phyloP scores from a whole-genome alignment of 2,797 vertebrate species.

The Poecilia gillii region DNA sequence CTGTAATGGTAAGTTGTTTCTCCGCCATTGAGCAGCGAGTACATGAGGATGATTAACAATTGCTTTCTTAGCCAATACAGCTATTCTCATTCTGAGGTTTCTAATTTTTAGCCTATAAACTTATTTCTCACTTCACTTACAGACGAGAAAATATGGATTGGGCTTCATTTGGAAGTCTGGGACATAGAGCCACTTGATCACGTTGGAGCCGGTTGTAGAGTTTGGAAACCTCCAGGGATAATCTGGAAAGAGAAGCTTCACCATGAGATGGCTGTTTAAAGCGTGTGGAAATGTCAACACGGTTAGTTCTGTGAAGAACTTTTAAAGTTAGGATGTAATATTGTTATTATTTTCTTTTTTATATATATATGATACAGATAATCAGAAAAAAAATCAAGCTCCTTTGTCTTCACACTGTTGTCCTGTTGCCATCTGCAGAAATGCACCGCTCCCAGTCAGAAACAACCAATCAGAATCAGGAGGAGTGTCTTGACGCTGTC shows the following conservation, averaged over 20 bases:
- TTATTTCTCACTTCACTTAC: constrained; percentile 70
- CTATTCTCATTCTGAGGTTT: not conserved
- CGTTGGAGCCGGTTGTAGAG: constrained; percentile 86
- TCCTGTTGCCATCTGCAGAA: not conserved
- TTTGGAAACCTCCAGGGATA: constrained; percentile 93
- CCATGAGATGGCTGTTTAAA: not conserved
- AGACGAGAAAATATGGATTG: constrained; percentile 90
- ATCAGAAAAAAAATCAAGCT: not conserved
- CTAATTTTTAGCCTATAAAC: not conserved
- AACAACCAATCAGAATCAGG: not conserved
- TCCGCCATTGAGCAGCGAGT: no score
- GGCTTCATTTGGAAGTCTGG: constrained; percentile 92
- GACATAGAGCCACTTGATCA: constrained; percentile 97
- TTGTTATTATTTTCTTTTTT: no score
- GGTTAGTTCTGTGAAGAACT: not conserved
- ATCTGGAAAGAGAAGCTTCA: constrained; percentile 79
- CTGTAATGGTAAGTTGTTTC: no score
- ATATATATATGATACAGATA: not conserved
- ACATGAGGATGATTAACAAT: no score
- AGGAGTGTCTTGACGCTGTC: not conserved
- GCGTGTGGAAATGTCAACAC: not conserved
- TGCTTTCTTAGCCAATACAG: not conserved
- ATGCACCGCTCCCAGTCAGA: not conserved
- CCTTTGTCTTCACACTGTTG: not conserved
- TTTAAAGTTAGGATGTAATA: not conserved